Percentiles rank a stretch among this genome's conserved stretches.
phyloP scores from a whole-genome alignment of 2,797 vertebrate species.

The Perodicticus potto region DNA sequence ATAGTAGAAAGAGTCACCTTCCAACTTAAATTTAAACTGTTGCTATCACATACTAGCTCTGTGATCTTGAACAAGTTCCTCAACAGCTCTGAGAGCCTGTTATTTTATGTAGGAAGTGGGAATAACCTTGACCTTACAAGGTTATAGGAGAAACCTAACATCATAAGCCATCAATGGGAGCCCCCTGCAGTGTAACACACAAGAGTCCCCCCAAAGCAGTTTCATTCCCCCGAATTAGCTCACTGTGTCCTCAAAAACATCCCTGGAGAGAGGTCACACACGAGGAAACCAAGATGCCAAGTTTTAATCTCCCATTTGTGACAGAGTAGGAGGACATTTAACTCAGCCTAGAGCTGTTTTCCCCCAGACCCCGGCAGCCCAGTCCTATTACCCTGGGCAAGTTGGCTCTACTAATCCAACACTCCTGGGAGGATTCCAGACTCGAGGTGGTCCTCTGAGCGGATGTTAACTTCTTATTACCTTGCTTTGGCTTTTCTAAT shows the following conservation, averaged over 20 bases:
- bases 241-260: not conserved
- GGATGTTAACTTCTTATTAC: not conserved
- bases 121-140: not conserved
- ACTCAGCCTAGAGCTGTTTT: not conserved
- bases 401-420: not conserved
- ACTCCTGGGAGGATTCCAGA: not conserved
- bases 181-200: not conserved
- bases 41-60: not conserved
- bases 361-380: not conserved
- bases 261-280: not conserved
- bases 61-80: not conserved
- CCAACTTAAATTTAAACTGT: not conserved
- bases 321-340: not conserved
- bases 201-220: not conserved
- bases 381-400: not conserved
- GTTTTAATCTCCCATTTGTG: not conserved
- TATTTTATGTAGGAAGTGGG: not conserved
- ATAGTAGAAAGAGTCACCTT: not conserved
- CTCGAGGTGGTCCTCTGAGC: not conserved
- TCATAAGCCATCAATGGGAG: not conserved
- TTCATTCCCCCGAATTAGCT: not conserved
- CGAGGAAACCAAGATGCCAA: not conserved
- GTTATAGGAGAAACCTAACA: not conserved
- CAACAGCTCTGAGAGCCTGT: not conserved
- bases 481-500: not conserved